Evolutionary conservation across 2,888 invertebrate species (phyloP), one percentile per base, ranked within the genome.

Genomic region (Graphium colonna): DNA sequence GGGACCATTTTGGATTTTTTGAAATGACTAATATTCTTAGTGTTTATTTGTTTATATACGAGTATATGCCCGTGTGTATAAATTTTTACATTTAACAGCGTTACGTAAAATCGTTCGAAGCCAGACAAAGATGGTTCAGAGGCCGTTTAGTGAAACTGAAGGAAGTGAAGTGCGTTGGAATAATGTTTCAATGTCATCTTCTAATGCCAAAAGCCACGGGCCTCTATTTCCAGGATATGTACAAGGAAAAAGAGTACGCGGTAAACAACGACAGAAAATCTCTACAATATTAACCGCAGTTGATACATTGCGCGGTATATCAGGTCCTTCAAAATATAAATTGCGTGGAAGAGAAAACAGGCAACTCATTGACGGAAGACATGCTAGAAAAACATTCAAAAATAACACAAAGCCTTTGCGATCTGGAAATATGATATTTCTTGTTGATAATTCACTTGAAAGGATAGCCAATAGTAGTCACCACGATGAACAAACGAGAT

Each of bases 51-150:
- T n/a, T n/a, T n/a, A n/a, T n/a, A n/a, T n/a, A n/a, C n/a, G n/a
- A n/a, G n/a, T n/a, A n/a, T n/a, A n/a, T n/a, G n/a, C n/a, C n/a
- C n/a, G n/a, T n/a, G n/a, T n/a, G n/a, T n/a, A n/a, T n/a, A n/a
- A 26, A 43, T 13, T 44, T n/a, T 48, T 60, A 31, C 31, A 31
- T 7, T 57, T 81, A 75, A 36, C 71, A 87, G 87, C 86, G 9
- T 67, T 87, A 33, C 76, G 87, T 9, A 88, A 86, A 65, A 86
- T 88, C 46, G 83, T 88, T 5, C 73, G 87, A 10, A 77, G 79
- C 54, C 82, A 85, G 56, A 79, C 82, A 1, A 87, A 86, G 74
- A 88, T 88, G 87, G 77, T 86, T 10, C 84, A 78, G 57, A 74
- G 73, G 42, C 83, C 86, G 1, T 85, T 83, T 55, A 83, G 80